Evolutionary conservation across 1,140 invertebrate species (phyloP).

Genomic region (Bombus huntii): DNA sequence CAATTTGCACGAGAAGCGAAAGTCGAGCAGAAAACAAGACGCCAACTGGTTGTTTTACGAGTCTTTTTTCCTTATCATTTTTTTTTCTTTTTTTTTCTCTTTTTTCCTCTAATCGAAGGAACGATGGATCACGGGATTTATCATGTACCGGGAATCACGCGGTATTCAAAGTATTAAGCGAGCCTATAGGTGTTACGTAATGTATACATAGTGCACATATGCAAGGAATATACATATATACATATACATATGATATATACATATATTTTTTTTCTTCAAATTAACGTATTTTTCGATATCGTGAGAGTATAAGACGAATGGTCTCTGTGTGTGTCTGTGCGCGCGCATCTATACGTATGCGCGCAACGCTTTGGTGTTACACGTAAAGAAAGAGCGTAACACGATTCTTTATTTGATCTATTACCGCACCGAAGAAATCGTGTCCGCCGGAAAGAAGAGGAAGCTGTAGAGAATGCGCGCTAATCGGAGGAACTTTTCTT

Average conservation of each 20-base stretch:
- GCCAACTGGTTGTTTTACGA: not conserved
- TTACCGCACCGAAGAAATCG: not conserved
- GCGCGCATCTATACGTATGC: not conserved
- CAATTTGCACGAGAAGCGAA: not conserved
- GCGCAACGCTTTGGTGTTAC: slow-evolving; percentile 30
- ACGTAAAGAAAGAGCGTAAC: not conserved
- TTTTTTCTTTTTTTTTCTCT: too few relatives aligned
- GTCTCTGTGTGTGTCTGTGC: not conserved
- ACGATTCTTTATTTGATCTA: not conserved
- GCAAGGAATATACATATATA: slow-evolving; percentile 54
- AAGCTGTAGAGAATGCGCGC: not conserved
- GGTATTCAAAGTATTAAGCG: slow-evolving; percentile 60
- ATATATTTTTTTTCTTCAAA: slow-evolving; percentile 67
- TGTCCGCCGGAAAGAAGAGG: not conserved
- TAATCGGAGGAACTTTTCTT: not conserved
- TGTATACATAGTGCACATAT: slow-evolving; percentile 58
- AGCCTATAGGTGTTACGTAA: slow-evolving; percentile 68
- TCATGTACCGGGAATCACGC: slow-evolving; percentile 48
- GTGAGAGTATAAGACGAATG: slow-evolving; percentile 42
- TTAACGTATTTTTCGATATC: slow-evolving; percentile 78
- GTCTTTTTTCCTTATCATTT: too few relatives aligned
- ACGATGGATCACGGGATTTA: slow-evolving; percentile 13
- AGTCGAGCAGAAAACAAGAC: not conserved
- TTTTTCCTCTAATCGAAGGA: not conserved
- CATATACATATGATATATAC: slow-evolving; percentile 42